A percentile compares a stretch with the other conserved stretches of the same genome.
Conservation (phyloP, 2,797 vertebrate species). For the Acrossocheilus fasciatus region DNA sequence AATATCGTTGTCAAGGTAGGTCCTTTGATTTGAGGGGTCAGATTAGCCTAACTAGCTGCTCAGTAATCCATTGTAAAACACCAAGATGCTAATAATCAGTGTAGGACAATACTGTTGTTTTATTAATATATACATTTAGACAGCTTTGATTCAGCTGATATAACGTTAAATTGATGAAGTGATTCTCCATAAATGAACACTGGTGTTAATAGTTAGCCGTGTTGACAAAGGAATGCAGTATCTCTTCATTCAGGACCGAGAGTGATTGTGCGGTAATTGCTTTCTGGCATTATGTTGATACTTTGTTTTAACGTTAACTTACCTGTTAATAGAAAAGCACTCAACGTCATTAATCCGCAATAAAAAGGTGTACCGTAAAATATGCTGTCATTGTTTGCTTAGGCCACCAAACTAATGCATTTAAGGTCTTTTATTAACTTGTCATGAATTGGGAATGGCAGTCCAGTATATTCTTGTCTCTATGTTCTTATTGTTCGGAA, state of each 20-base stretch:
- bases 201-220: background rate
- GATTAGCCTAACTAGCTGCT: constrained; percentile 45
- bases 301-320: background rate
- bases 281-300: background rate
- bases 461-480: background rate
- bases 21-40: constrained; percentile 8
- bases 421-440: background rate
- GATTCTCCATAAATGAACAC: background rate
- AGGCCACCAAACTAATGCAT: background rate
- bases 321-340: background rate
- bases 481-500: background rate
- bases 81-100: constrained; percentile 7
- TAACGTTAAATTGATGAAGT: background rate
- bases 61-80: constrained; percentile 31
- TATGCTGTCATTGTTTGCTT: constrained; percentile 12
- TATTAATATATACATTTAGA: background rate
- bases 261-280: background rate
- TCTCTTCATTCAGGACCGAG: background rate
- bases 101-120: background rate
- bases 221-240: constrained; percentile 24
- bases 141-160: background rate
- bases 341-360: background rate
- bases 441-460: background rate
- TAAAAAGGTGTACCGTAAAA: background rate
- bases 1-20: constrained; percentile 37